phyloP scores from a whole-genome alignment of 2,888 invertebrate genomes.

The Diaphora mendica region DNA sequence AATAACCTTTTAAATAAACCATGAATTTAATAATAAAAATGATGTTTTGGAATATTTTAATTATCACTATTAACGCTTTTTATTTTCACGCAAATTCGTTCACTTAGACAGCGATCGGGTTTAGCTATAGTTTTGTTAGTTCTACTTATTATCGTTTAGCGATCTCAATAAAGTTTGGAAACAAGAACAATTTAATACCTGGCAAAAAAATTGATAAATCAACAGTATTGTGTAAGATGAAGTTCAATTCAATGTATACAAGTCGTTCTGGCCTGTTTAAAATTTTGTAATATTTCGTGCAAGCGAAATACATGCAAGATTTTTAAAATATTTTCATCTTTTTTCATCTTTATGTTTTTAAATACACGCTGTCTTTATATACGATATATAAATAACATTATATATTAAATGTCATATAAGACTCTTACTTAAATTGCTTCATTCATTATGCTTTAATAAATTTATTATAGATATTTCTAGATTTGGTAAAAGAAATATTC shows the following conservation, averaged over 20 bases:
- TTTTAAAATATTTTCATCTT: conserved; percentile 47
- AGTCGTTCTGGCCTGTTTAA: conserved; percentile 47
- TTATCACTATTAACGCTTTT: conserved; percentile 54
- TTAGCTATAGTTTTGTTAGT: conserved; percentile 44
- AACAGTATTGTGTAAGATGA: conserved; percentile 7
- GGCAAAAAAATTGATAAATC: not conserved
- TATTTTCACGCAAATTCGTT: conserved; percentile 49
- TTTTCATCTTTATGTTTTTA: conserved; percentile 32
- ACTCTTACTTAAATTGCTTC: conserved; percentile 61
- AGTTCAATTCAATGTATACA: conserved; percentile 8
- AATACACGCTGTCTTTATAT: conserved; percentile 69
- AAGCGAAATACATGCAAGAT: conserved; percentile 78
- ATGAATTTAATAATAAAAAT: conserved; percentile 42
- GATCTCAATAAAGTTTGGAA: conserved; percentile 34
- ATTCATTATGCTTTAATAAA: conserved; percentile 66
- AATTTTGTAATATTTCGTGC: conserved; percentile 79
- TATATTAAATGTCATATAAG: conserved; percentile 81
- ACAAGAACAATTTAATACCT: not conserved
- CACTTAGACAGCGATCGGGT: conserved; percentile 49
- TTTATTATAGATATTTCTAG: conserved; percentile 47
- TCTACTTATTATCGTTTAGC: conserved; percentile 45
- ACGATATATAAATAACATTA: conserved; percentile 80
- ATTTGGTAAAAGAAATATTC: conserved; percentile 67
- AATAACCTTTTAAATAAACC: conserved; percentile 23
- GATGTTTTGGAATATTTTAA: conserved; percentile 50